Percentiles rank a stretch among this genome's conserved stretches.
These are phyloP conservation scores for Sitta carolinensis DNA, from an alignment of 2,797 vertebrate species.

Conservation along the genomic window DNA sequence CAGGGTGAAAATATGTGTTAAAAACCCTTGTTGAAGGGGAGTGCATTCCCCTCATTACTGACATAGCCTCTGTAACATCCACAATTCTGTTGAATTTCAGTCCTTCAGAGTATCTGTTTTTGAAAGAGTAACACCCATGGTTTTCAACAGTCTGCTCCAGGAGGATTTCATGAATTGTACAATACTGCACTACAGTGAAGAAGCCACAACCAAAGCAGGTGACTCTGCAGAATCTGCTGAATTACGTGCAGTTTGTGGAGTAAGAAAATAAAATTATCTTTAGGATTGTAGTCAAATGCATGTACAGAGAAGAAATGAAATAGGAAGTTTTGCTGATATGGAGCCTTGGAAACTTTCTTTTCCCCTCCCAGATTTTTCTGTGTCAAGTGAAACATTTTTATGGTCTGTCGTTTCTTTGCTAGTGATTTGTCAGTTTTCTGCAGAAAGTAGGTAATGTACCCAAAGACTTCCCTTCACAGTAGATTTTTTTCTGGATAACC, in stretches of 20 bases:
- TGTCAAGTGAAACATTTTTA: not conserved
- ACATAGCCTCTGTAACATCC: not conserved
- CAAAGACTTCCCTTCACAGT: not conserved
- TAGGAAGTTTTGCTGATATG: not conserved
- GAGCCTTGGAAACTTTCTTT: not conserved
- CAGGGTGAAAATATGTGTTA: not conserved
- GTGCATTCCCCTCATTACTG: not conserved
- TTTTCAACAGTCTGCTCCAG: not conserved
- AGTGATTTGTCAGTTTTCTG: not conserved
- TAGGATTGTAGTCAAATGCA: not conserved
- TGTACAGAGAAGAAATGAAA: not conserved
- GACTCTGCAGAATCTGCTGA: not conserved
- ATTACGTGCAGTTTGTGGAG: not conserved
- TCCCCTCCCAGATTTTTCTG: not conserved
- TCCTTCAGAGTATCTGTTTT: not conserved
- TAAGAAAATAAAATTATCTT: not conserved
- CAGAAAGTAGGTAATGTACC: not conserved
- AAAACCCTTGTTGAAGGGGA: not conserved
- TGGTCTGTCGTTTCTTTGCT: not conserved
- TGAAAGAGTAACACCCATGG: not conserved
- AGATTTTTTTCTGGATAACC: not conserved
- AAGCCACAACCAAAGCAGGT: not conserved
- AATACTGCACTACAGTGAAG: accelerated
- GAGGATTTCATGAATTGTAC: not conserved
- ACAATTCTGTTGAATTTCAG: not conserved